phyloP scores from a whole-genome alignment of 2,797 vertebrate species.

The Tragelaphus oryx region DNA sequence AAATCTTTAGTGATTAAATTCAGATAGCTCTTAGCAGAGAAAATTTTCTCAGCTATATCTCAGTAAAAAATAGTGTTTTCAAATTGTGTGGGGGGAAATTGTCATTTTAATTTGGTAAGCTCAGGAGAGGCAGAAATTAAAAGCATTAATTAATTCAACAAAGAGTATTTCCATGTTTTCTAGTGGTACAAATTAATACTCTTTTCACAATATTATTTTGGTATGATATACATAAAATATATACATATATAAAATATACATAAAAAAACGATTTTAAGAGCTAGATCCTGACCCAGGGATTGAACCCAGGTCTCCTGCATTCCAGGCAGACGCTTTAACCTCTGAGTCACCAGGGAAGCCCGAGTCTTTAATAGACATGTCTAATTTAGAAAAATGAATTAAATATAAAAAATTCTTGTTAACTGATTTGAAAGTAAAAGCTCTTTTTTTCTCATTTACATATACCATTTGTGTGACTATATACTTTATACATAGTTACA shows the following conservation, averaged over 20 bases:
- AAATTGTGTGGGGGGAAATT: background rate
- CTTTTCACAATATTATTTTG: background rate
- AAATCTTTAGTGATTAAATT: background rate
- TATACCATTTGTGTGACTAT: background rate
- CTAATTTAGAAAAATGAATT: background rate
- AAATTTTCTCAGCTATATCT: background rate
- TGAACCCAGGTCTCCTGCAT: fast-evolving
- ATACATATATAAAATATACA: too few species aligned
- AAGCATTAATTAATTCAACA: background rate
- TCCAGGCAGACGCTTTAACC: too few species aligned
- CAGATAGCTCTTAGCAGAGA: background rate
- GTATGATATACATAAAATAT: background rate
- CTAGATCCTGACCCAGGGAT: background rate
- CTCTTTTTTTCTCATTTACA: background rate
- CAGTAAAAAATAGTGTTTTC: background rate
- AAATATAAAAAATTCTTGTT: background rate
- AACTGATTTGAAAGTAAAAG: background rate
- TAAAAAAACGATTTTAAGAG: background rate
- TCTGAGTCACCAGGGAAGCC: too few species aligned
- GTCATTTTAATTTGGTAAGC: background rate
- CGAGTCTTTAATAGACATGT: background rate
- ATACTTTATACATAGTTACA: background rate
- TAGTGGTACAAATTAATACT: background rate
- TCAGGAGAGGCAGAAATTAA: background rate
- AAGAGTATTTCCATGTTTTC: background rate